phyloP scores from a whole-genome alignment of 2,113 vertebrate species.

The Ardeotis arabs region DNA sequence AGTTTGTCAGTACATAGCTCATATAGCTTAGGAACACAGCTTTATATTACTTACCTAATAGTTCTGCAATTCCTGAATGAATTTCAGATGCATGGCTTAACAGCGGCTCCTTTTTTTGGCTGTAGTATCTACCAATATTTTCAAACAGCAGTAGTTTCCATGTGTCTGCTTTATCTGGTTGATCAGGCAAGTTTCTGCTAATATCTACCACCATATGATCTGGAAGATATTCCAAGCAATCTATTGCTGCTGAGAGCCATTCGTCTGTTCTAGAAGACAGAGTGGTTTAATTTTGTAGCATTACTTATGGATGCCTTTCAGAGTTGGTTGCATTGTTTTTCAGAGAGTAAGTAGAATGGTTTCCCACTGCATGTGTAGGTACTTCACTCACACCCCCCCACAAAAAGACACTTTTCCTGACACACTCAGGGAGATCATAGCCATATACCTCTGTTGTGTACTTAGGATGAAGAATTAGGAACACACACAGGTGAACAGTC shows the following conservation, averaged over 20 bases:
- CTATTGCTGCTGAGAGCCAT: constrained; percentile 91
- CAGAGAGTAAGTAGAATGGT: not conserved
- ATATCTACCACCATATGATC: constrained; percentile 92
- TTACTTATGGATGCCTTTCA: not conserved
- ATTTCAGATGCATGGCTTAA: constrained; percentile 91
- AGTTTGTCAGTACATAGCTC: not conserved
- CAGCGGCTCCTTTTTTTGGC: constrained; percentile 83
- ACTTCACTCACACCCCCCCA: not conserved
- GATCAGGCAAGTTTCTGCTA: constrained; percentile 86
- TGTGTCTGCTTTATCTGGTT: constrained; percentile 75
- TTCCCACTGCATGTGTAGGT: not conserved
- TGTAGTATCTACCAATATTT: constrained; percentile 85
- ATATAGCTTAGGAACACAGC: not conserved
- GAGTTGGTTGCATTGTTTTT: not conserved
- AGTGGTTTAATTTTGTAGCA: not conserved
- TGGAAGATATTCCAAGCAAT: constrained; percentile 93
- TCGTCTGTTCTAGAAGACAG: constrained; percentile 84
- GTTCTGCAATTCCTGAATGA: constrained; percentile 91
- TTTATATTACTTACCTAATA: constrained; percentile 83
- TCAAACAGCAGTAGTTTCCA: constrained; percentile 90
- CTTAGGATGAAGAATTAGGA: constrained; percentile 37
- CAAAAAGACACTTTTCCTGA: not conserved
- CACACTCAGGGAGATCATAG: not conserved
- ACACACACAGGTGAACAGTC: not conserved
- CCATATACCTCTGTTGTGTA: not conserved